Conservation (phyloP, 2,888 invertebrate genomes). For the Aphidoletes aphidimyza region DNA sequence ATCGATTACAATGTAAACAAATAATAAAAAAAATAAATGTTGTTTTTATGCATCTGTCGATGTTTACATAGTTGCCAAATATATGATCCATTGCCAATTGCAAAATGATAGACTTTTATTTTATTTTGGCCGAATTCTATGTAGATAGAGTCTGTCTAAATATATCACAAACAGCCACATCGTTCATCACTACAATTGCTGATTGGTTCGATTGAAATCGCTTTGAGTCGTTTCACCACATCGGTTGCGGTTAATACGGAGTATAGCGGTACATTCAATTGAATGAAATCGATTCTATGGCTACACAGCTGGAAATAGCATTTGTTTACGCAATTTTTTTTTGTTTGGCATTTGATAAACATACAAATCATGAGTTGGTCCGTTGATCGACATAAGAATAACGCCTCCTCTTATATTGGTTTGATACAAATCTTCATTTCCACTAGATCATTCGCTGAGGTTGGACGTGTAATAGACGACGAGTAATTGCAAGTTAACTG, state of each 20-base stretch:
- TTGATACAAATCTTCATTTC: too few species aligned
- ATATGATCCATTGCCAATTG: neutral
- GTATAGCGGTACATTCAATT: neutral
- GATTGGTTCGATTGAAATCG: too few species aligned
- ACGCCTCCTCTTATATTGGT: too few species aligned
- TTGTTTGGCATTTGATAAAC: neutral
- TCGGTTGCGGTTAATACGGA: neutral
- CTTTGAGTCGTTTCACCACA: neutral
- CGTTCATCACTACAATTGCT: neutral
- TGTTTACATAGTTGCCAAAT: neutral
- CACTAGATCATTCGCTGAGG: too few species aligned
- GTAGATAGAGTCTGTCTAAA: neutral
- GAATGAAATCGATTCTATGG: neutral
- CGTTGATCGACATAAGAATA: neutral
- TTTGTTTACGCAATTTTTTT: constrained; percentile 28
- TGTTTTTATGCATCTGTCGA: neutral
- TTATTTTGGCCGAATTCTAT: neutral
- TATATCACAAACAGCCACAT: neutral
- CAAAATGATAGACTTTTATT: constrained; percentile 16
- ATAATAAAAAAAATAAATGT: neutral
- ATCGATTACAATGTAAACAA: neutral
- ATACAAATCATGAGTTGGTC: neutral
- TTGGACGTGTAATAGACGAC: too few species aligned
- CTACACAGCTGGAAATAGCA: constrained; percentile 30
- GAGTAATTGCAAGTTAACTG: too few species aligned